Base-by-base conservation (phyloP, 2,888 invertebrate species). In the Allophyes oxyacanthae region DNA sequence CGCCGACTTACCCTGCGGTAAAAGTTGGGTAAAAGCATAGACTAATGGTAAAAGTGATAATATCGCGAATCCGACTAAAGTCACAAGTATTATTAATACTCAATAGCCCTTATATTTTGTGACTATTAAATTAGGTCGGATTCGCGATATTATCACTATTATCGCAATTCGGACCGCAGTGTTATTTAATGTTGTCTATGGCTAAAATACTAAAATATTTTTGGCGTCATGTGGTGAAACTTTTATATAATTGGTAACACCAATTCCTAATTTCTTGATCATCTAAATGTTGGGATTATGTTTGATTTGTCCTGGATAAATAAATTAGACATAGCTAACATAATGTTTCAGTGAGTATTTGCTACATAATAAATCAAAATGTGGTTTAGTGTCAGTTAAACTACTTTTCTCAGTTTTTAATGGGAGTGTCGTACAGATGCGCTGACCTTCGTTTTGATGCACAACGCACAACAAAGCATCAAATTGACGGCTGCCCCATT, bases 391-490 rank as follows among this genome's bases (percentile, higher is more conserved):
- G 72, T 64, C 68, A 61, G 60, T 59, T 59, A 64, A 71, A 80
- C 59, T 78, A 75, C 71, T 77, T 81, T 82, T 78, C 71, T 67
- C 65, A 67, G 70, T 78, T 80, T 83, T 75, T 79, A 78, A 79
- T 88, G 90, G 91, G 91, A 94, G 94, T 94, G 91, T 89, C 90
- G 90, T 86, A 83, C 83, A 89, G 92, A 94, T 92, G 92, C 93
- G 92, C 92, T 94, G 94, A 94, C 94, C 94, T 94, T 94, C 94
- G 94, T 92, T 90, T 92, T 89, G 94, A 94, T 94, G 94, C 94
- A 94, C 94, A 94, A 94, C 94, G 94, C 94, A 94, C 94, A 94
- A 94, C 94, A 94, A 94, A 94, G 94, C 94, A 94, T 94, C 94
- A 94, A 94, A 93, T 93, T 94, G 94, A 94, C 94, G 94, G 92